These are phyloP conservation scores for Pandion haliaetus DNA, from an alignment of 2,113 vertebrate genomes.

Conservation along the genomic window DNA sequence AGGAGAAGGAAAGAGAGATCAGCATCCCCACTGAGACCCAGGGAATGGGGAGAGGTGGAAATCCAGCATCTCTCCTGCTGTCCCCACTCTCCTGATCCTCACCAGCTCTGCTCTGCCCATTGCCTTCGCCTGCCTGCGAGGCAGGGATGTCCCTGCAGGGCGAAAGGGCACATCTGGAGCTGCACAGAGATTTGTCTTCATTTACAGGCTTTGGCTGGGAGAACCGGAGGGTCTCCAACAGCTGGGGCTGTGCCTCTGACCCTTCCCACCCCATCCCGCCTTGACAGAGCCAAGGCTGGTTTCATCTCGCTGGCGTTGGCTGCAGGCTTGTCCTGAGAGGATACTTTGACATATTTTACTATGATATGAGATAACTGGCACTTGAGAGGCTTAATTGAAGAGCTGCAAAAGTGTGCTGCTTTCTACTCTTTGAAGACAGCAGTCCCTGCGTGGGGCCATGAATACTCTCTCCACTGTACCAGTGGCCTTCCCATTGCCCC, in stretches of 20 bases:
- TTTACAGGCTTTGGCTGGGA: neutral
- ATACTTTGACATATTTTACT: neutral
- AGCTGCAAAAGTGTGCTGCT: neutral
- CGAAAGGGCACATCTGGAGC: neutral
- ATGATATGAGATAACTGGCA: neutral
- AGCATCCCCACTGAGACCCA: rapidly evolving
- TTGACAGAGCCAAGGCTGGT: neutral
- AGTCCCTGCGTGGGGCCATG: neutral
- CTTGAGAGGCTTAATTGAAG: neutral
- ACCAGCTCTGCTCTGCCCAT: rapidly evolving
- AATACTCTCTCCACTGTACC: neutral
- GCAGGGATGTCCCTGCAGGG: neutral
- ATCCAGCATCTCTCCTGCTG: neutral
- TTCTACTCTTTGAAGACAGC: neutral
- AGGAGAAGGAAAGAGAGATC: neutral
- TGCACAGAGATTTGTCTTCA: neutral
- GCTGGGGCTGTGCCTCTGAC: neutral
- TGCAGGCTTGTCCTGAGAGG: neutral
- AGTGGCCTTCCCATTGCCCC: neutral
- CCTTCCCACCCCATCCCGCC: neutral
- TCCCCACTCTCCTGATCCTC: rapidly evolving
- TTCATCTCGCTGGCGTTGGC: neutral
- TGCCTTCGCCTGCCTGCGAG: neutral
- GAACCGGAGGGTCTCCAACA: neutral
- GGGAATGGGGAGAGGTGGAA: neutral